Conservation (phyloP, 1,140 invertebrate species). For the Drosophila nannoptera region DNA sequence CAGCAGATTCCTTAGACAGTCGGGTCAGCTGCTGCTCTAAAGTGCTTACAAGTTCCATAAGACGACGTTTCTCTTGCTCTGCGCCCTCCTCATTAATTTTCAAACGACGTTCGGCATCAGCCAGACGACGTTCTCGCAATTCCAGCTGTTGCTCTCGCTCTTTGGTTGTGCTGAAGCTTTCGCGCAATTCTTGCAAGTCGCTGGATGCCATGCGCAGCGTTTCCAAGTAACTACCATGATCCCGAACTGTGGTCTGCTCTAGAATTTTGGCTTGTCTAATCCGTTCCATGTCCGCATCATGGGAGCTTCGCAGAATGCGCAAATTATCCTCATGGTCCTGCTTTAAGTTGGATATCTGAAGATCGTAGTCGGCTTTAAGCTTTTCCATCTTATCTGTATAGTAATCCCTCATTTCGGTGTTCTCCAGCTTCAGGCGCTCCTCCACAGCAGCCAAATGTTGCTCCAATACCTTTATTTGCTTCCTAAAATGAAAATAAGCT, state of each 20-base stretch:
- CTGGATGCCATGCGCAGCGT: slow-evolving; percentile 78
- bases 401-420: slow-evolving; percentile 63
- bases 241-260: slow-evolving; percentile 76
- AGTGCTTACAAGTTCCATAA: slow-evolving; percentile 79
- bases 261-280: slow-evolving; percentile 78
- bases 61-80: slow-evolving; percentile 79
- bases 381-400: slow-evolving; percentile 74
- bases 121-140: slow-evolving; percentile 77
- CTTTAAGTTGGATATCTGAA: slow-evolving; percentile 74
- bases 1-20: slow-evolving; percentile 74
- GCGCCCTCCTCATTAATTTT: slow-evolving; percentile 79
- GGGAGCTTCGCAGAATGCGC: slow-evolving; percentile 73
- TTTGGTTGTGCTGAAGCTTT: slow-evolving; percentile 67
- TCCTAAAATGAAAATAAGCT: slow-evolving; percentile 60
- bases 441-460: slow-evolving; percentile 78
- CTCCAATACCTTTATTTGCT: slow-evolving; percentile 80
- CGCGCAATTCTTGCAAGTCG: slow-evolving; percentile 72
- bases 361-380: slow-evolving; percentile 74
- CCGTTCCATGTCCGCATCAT: slow-evolving; percentile 78
- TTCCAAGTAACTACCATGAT: slow-evolving; percentile 78
- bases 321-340: slow-evolving; percentile 79
- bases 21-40: slow-evolving; percentile 79
- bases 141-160: slow-evolving; percentile 75
- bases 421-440: slow-evolving; percentile 78
- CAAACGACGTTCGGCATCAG: slow-evolving; percentile 72